phyloP scores from a whole-genome alignment of 92 coral and sea anemone species.

The Zoanthus sansibaricus region DNA sequence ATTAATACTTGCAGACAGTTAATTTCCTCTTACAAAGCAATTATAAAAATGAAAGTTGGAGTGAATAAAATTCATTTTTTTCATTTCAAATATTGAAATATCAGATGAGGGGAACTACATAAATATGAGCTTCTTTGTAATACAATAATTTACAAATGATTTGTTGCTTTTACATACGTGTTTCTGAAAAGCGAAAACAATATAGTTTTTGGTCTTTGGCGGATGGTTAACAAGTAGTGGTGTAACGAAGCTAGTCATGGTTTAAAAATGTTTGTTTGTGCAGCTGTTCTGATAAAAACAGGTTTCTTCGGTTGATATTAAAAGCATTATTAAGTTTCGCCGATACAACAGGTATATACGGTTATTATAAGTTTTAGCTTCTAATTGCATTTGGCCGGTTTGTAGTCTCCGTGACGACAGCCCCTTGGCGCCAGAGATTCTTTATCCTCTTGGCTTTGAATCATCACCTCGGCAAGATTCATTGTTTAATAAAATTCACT shows the following conservation, averaged over 20 bases:
- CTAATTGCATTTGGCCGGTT: background rate
- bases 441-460: constrained; percentile 3
- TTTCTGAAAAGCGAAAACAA: background rate
- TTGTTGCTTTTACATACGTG: background rate
- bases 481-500: constrained; percentile 12
- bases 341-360: background rate
- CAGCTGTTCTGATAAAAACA: background rate
- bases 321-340: constrained; percentile 15
- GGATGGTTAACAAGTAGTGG: background rate
- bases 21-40: background rate
- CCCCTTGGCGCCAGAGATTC: constrained; percentile 27
- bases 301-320: background rate
- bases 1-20: background rate
- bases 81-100: background rate
- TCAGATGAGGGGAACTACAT: background rate
- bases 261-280: background rate
- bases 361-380: constrained; percentile 2
- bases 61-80: background rate
- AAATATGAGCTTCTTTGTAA: background rate
- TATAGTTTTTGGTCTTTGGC: background rate
- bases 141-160: background rate
- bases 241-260: background rate
- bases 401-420: constrained; percentile 31
- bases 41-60: background rate
- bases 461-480: background rate